Evolutionary conservation across 92 coral and sea anemone genomes (phyloP).

Genomic region (Meandrina meandrites): DNA sequence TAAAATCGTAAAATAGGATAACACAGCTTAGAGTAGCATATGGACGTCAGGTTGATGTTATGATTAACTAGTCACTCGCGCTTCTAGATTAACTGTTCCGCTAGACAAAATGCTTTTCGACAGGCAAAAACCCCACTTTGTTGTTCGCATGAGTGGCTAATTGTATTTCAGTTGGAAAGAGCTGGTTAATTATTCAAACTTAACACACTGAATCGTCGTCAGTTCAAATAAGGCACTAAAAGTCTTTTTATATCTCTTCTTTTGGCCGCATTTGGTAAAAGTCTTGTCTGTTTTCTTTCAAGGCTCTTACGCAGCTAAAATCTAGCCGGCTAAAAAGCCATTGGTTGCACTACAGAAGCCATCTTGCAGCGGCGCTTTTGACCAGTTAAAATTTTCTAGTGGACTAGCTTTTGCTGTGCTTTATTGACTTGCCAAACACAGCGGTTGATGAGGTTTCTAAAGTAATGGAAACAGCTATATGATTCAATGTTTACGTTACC

Average conservation of each 20-base stretch:
- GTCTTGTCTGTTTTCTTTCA: background rate
- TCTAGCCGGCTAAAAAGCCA: background rate
- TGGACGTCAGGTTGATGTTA: background rate
- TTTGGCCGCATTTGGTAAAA: background rate
- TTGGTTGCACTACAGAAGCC: background rate
- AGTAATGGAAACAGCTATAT: background rate
- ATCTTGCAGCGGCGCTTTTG: background rate
- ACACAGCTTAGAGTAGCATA: background rate
- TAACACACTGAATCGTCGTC: background rate
- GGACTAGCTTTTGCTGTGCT: background rate
- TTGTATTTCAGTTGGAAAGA: background rate
- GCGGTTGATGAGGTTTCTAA: background rate
- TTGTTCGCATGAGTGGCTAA: background rate
- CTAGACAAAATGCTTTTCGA: background rate
- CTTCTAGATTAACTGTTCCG: background rate
- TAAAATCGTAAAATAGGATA: background rate
- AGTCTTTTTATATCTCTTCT: background rate
- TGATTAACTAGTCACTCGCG: background rate
- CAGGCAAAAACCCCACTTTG: background rate
- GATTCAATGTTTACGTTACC: background rate
- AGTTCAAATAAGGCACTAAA: background rate
- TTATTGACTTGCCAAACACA: background rate
- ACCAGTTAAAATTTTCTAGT: background rate
- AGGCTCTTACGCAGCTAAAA: background rate
- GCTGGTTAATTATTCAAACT: background rate